Conservation (phyloP, 2,797 vertebrate species). For the Darevskia mixta region DNA sequence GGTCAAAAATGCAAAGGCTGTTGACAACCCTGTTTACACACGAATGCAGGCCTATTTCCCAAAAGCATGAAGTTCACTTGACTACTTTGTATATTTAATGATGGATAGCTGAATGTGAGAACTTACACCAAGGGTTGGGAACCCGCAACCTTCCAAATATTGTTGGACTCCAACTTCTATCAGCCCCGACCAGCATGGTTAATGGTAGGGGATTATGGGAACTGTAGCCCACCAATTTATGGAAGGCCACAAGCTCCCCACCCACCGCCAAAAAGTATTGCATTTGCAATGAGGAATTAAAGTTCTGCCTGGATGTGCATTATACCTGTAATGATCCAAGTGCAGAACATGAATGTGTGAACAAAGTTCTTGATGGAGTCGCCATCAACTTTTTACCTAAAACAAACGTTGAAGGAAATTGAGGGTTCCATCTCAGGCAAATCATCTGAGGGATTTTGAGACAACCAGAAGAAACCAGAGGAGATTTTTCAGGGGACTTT, state of each 20-base stretch:
- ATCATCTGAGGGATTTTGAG: background rate
- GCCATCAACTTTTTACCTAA: background rate
- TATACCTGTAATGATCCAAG: background rate
- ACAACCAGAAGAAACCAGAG: background rate
- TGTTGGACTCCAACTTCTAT: too few species aligned
- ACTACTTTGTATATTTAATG: background rate
- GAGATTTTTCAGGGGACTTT: background rate
- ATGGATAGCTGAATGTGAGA: background rate
- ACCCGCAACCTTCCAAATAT: too few species aligned
- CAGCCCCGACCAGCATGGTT: too few species aligned
- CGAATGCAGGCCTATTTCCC: background rate
- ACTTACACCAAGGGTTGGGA: too few species aligned
- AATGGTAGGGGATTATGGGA: too few species aligned
- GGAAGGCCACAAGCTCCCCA: background rate
- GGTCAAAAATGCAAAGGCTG: background rate
- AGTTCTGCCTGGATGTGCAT: background rate
- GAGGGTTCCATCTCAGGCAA: background rate
- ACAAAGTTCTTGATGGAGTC: background rate
- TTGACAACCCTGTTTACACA: background rate
- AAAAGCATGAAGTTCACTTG: background rate
- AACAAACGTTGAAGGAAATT: background rate
- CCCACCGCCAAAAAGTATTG: background rate
- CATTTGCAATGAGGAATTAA: background rate
- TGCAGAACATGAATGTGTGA: background rate
- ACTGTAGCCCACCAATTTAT: too few species aligned